Conservation (phyloP, 2,888 invertebrate species). For the Ernsta delagoae region DNA sequence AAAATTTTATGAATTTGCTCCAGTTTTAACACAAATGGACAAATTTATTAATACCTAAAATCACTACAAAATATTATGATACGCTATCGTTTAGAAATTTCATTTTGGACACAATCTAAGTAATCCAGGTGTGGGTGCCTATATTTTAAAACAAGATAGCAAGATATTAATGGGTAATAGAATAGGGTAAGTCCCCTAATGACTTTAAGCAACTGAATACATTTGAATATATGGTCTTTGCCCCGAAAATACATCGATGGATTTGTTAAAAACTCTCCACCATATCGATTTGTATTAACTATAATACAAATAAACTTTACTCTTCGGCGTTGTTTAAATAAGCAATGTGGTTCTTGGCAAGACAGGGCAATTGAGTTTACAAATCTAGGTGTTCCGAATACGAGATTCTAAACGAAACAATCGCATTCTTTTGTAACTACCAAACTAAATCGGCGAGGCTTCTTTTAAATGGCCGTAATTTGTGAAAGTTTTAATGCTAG, state of each 20-base stretch:
- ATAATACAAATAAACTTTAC: neutral
- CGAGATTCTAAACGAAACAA: slow-evolving; percentile 1
- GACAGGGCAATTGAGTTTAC: slow-evolving; percentile 1
- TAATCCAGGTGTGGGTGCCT: too few species aligned
- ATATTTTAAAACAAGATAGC: too few species aligned
- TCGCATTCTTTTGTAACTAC: neutral
- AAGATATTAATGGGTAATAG: too few species aligned
- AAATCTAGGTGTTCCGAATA: slow-evolving; percentile 7
- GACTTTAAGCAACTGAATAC: neutral
- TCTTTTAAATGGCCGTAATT: neutral
- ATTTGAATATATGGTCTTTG: neutral
- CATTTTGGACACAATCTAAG: too few species aligned
- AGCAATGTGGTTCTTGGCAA: slow-evolving; percentile 1
- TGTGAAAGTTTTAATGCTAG: neutral
- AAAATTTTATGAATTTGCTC: slow-evolving; percentile 22
- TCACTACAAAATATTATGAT: neutral
- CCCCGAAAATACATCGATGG: neutral
- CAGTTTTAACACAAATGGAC: slow-evolving; percentile 7
- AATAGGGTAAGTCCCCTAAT: too few species aligned
- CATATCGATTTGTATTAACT: neutral
- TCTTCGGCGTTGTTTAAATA: slow-evolving; percentile 2
- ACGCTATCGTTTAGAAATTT: too few species aligned
- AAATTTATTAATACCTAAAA: neutral
- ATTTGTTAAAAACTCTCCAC: neutral
- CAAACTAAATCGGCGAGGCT: neutral